phyloP scores from a whole-genome alignment of 2,113 vertebrate species.

The Coptodon rendalli region DNA sequence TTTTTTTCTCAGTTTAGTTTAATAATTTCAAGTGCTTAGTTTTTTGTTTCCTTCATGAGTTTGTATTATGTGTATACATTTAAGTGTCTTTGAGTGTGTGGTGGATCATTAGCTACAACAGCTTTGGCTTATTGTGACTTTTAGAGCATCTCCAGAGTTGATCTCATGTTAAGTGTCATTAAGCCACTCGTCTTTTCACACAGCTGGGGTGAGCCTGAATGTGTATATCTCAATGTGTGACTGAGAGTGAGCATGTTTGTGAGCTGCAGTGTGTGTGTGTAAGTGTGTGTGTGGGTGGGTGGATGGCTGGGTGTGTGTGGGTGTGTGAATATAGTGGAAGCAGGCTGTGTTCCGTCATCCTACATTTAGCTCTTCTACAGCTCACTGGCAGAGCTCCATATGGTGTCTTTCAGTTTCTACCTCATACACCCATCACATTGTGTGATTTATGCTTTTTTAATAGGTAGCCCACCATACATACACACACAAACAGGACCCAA shows the following conservation, averaged over 20 bases:
- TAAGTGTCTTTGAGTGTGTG: not conserved
- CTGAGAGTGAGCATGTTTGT: not conserved
- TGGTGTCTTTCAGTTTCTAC: conserved; percentile 24
- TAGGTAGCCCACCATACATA: not conserved
- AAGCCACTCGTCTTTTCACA: conserved; percentile 27
- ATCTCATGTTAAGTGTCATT: conserved; percentile 49
- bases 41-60: not conserved
- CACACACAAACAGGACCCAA: not conserved
- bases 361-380: conserved; percentile 50
- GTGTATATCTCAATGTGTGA: not conserved
- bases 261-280: not conserved
- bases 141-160: conserved; percentile 33
- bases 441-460: conserved; percentile 48
- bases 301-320: not conserved
- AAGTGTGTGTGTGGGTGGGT: not conserved
- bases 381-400: conserved; percentile 42
- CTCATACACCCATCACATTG: conserved; percentile 10
- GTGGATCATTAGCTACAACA: conserved; percentile 43
- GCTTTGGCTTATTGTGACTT: conserved; percentile 52
- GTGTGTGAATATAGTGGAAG: not conserved
- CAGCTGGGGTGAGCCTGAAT: conserved; percentile 5
- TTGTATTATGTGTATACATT: not conserved
- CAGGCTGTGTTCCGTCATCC: conserved; percentile 35
- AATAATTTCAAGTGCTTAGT: not conserved
- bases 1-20: conserved; percentile 3